A percentile compares a stretch with the other conserved stretches of the same genome.
phyloP scores from a whole-genome alignment of 1,140 invertebrate species.

The Drosophila oshimai region DNA sequence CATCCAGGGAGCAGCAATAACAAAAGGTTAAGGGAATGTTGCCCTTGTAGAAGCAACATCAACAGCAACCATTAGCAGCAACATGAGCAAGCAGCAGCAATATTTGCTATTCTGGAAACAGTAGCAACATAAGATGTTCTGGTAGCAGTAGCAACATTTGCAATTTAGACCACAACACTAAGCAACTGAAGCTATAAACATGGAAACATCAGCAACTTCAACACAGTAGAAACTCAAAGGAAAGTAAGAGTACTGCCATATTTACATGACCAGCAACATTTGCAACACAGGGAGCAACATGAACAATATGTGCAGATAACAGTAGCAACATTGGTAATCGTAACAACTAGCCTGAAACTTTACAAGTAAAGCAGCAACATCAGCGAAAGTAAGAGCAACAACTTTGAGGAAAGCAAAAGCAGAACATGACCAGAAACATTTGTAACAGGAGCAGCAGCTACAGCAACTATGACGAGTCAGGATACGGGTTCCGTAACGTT shows the following conservation, averaged over 20 bases:
- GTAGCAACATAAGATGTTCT: background rate
- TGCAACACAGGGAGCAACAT: no score
- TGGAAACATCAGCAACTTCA: background rate
- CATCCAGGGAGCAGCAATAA: background rate
- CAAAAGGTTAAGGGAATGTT: no score
- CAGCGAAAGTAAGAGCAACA: conserved; percentile 22
- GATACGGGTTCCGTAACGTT: conserved; percentile 13
- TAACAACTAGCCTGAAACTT: no score
- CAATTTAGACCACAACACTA: background rate
- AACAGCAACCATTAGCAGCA: background rate
- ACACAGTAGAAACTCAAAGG: no score
- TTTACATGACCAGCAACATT: background rate
- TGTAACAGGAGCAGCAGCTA: conserved; percentile 1
- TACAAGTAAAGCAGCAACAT: no score
- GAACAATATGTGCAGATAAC: no score
- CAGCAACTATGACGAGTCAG: conserved; percentile 18
- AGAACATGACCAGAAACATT: background rate
- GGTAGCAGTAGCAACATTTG: background rate
- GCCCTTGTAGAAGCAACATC: background rate
- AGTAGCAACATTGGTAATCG: no score
- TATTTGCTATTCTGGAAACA: background rate
- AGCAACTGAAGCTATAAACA: background rate
- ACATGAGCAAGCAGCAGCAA: background rate
- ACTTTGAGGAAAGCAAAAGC: background rate
- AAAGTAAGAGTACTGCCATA: background rate